Percentiles rank a stretch among this genome's conserved stretches.
Conservation (phyloP, 2,888 invertebrate species). For the Ormyrus labotus region DNA sequence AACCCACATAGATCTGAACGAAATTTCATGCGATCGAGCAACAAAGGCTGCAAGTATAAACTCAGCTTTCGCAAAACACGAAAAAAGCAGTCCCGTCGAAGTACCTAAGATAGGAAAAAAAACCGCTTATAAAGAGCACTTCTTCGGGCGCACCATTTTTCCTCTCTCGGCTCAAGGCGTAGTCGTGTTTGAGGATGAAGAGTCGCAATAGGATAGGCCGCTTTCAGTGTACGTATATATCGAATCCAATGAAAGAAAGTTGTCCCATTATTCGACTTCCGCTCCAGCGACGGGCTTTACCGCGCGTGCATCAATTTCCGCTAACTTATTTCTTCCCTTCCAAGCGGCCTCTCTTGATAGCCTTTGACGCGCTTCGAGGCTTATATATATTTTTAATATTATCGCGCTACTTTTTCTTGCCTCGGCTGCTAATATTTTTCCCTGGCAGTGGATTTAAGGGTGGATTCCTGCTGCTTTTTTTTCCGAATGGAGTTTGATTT, state of each 20-base stretch:
- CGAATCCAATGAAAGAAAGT: conserved; percentile 48
- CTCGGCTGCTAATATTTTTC: no score
- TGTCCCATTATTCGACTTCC: conserved; percentile 45
- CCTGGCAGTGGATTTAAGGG: no score
- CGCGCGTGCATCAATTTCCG: conserved; percentile 29
- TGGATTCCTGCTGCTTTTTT: no score
- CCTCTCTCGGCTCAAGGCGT: neutral
- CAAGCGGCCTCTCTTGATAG: neutral
- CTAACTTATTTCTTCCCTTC: conserved; percentile 5
- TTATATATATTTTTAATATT: neutral
- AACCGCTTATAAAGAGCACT: neutral
- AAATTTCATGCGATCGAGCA: no score
- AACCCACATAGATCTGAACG: no score
- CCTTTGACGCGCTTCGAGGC: neutral
- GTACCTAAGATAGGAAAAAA: conserved; percentile 5
- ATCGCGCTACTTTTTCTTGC: no score
- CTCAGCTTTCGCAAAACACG: no score
- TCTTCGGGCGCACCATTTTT: conserved; percentile 2
- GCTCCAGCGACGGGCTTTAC: neutral
- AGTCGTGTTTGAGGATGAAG: conserved; percentile 34
- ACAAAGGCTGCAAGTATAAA: no score
- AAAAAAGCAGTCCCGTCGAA: no score
- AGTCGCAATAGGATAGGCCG: conserved; percentile 7
- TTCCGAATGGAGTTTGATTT: no score
- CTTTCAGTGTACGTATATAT: conserved; percentile 19